Conservation (phyloP, 2,888 invertebrate genomes). For the Blastobasis lacticolella region DNA sequence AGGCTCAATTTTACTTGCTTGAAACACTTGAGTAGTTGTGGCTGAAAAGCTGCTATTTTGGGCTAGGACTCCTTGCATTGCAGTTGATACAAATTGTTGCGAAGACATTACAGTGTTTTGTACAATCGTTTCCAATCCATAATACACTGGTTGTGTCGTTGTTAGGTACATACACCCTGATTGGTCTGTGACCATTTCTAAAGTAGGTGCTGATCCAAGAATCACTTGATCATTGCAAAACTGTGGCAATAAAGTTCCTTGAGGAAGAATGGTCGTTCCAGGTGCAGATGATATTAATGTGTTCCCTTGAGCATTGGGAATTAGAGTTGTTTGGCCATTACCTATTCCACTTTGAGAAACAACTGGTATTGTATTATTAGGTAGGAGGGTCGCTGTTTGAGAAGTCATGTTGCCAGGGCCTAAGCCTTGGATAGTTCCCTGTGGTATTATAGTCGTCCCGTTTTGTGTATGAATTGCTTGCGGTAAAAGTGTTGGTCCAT, state of each 20-base stretch:
- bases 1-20: conserved; percentile 89
- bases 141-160: conserved; percentile 84
- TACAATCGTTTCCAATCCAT: conserved; percentile 89
- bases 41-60: conserved; percentile 89
- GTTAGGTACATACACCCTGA: conserved; percentile 75
- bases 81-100: conserved; percentile 87
- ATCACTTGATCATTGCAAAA: conserved; percentile 76
- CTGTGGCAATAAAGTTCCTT: conserved; percentile 70
- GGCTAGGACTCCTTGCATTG: conserved; percentile 85
- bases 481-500: conserved; percentile 76
- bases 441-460: conserved; percentile 78
- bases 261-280: conserved; percentile 76
- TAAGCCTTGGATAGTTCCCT: conserved; percentile 66
- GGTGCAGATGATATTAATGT: conserved; percentile 65
- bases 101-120: conserved; percentile 94
- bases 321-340: conserved; percentile 65
- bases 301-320: conserved; percentile 70
- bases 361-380: conserved; percentile 58
- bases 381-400: conserved; percentile 54
- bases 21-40: conserved; percentile 88
- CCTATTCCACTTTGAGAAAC: conserved; percentile 66
- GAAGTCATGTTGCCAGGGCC: conserved; percentile 50
- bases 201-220: conserved; percentile 75
- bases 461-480: conserved; percentile 74
- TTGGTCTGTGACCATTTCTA: conserved; percentile 78